A percentile compares a stretch with the other conserved stretches of the same genome.
Evolutionary conservation across 2,888 invertebrate species (phyloP).

Genomic region (Caenorhabditis zanzibari): DNA sequence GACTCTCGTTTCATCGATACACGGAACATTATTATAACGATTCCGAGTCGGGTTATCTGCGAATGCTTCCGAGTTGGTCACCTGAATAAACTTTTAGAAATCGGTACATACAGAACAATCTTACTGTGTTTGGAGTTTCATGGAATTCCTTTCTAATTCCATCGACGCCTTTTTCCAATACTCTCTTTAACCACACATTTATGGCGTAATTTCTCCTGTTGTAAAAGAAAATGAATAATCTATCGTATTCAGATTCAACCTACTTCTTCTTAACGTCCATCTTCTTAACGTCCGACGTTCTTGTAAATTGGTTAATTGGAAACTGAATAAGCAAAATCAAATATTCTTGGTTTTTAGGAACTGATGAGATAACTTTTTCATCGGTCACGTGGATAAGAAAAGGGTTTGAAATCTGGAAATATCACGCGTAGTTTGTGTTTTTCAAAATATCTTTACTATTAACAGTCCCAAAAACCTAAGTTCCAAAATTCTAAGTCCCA

Average conservation of each 20-base stretch:
- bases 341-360: no score
- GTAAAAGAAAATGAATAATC: not conserved
- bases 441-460: no score
- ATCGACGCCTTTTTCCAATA: slow-evolving; percentile 25
- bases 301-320: no score
- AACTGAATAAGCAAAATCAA: no score
- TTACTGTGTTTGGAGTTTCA: slow-evolving; percentile 26
- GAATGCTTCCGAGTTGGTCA: slow-evolving; percentile 13
- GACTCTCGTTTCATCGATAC: slow-evolving; percentile 64
- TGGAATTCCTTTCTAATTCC: slow-evolving; percentile 36
- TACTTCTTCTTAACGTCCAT: not conserved
- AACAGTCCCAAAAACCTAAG: no score
- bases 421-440: no score
- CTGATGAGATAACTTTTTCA: no score
- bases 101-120: not conserved
- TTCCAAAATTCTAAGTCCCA: no score
- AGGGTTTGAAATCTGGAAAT: no score
- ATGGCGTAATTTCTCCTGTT: slow-evolving; percentile 7
- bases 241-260: not conserved
- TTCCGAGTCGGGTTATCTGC: slow-evolving; percentile 30
- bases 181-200: slow-evolving; percentile 15
- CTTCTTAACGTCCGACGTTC: no score
- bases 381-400: no score
- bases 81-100: not conserved
- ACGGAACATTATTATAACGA: slow-evolving; percentile 60